Evolutionary conservation across 2,888 invertebrate genomes (phyloP), one percentile per base, ranked within the genome.

Genomic region (Hypomecis atomaria): DNA sequence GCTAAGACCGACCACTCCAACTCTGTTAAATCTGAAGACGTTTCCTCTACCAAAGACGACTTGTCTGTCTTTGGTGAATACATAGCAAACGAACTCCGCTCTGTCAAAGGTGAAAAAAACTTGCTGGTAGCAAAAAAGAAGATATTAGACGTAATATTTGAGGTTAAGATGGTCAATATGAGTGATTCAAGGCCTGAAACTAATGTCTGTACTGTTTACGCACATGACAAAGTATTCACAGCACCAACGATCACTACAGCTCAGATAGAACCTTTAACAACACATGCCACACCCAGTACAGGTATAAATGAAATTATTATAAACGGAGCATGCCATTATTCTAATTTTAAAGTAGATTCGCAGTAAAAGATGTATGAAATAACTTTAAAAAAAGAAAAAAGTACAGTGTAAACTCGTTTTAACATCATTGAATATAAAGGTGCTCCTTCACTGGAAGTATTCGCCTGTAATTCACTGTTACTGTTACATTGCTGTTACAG

Each of bases 1-100:
- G 69, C 83, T 5, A 74, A 85, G 60, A 77, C 78, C 5, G 89
- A 91, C 6, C 64, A 76, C 10, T 56, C 76, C 3, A 77, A 78
- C 33, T 68, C 78, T 10, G 71, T 78, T 3, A 87, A 88, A 73
- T 67, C 84, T 8, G 89, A 90, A 54, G 47, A 80, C 50, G 73
- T 83, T 0, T 45, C 78, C 1, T 73, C 69, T 65, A 77, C 69
- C 43, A 85, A 94, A 65, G 94, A 94, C 74, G 94, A 94, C 66
- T 94, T 93, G 73, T 80, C 93, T 8, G 93, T 94, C 0, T 94
- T 94, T 57, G 94, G 94, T 6, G 94, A 94, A 82, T 94, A 94
- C 68, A 85, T 94, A 59, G 94, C 94, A 0, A 94, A 94, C 74
- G 94, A 94, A 76, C 82, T 94, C 71, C 84, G 94, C 6, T 93